These are phyloP conservation scores for Masnerella sp. DNA, from an alignment of 2,888 invertebrate genomes.

Conservation along the genomic window DNA sequence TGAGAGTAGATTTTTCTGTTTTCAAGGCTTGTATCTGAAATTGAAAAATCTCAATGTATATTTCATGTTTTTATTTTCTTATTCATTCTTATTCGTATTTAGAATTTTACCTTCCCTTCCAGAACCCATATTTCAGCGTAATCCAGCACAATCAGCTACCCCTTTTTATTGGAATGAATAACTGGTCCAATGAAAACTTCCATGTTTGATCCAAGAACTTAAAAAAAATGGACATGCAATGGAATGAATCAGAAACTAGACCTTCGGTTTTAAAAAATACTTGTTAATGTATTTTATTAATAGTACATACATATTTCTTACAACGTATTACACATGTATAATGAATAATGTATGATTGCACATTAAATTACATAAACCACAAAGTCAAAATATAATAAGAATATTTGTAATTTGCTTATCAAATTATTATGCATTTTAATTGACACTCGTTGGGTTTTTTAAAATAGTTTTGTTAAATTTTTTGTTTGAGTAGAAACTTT, in stretches of 20 bases:
- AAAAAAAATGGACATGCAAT: background rate
- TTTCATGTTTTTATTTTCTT: background rate
- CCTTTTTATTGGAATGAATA: conserved; percentile 66
- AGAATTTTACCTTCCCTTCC: conserved; percentile 70
- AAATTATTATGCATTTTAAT: no score
- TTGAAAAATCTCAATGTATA: background rate
- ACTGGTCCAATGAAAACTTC: conserved; percentile 70
- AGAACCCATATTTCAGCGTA: conserved; percentile 68
- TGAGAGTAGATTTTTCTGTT: background rate
- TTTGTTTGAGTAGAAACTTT: no score
- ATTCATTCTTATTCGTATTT: background rate
- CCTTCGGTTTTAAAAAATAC: no score
- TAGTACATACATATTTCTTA: no score
- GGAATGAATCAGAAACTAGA: background rate
- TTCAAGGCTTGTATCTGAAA: background rate
- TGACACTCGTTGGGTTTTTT: no score
- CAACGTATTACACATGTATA: no score
- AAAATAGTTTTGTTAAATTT: no score
- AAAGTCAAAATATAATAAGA: no score
- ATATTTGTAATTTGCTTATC: no score
- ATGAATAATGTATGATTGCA: no score
- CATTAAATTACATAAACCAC: no score
- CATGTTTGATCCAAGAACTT: conserved; percentile 54
- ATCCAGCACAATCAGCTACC: conserved; percentile 66
- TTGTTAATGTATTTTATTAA: no score